Conservation (phyloP, 2,888 invertebrate genomes). For the Melanchra persicariae region DNA sequence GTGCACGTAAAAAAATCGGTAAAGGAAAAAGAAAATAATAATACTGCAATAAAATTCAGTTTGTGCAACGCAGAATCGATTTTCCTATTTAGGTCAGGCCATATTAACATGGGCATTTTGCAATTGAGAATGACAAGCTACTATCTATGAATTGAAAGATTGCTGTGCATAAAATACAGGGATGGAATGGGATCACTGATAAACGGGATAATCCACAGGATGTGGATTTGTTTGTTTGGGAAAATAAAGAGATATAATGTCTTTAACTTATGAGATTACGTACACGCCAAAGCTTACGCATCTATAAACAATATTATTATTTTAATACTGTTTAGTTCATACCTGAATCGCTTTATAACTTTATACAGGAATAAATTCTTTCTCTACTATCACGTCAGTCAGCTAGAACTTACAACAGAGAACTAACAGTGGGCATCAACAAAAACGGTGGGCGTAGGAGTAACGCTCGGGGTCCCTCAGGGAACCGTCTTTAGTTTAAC, state of each 20-base stretch:
- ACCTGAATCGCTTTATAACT: too few species aligned
- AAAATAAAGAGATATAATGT: not conserved
- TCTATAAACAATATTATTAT: not conserved
- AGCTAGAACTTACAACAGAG: not conserved
- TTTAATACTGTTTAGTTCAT: too few species aligned
- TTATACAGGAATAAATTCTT: not conserved
- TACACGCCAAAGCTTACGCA: not conserved
- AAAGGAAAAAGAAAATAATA: not conserved
- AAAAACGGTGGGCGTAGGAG: not conserved
- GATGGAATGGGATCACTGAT: slow-evolving; percentile 37
- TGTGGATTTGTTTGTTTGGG: not conserved
- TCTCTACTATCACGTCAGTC: not conserved
- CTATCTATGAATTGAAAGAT: slow-evolving; percentile 61
- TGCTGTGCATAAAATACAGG: slow-evolving; percentile 52
- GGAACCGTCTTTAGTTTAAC: not conserved
- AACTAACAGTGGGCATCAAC: not conserved
- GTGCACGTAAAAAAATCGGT: not conserved
- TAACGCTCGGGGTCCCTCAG: not conserved
- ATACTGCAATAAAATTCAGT: slow-evolving; percentile 25
- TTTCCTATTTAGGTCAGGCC: slow-evolving; percentile 52
- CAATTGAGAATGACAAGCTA: slow-evolving; percentile 56
- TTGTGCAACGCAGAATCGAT: slow-evolving; percentile 48
- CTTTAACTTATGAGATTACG: too few species aligned
- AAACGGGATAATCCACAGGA: slow-evolving; percentile 1
- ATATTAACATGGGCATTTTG: slow-evolving; percentile 49